Evolutionary conservation across 2,113 vertebrate species (phyloP).

Genomic region (Muscicapa adusta): DNA sequence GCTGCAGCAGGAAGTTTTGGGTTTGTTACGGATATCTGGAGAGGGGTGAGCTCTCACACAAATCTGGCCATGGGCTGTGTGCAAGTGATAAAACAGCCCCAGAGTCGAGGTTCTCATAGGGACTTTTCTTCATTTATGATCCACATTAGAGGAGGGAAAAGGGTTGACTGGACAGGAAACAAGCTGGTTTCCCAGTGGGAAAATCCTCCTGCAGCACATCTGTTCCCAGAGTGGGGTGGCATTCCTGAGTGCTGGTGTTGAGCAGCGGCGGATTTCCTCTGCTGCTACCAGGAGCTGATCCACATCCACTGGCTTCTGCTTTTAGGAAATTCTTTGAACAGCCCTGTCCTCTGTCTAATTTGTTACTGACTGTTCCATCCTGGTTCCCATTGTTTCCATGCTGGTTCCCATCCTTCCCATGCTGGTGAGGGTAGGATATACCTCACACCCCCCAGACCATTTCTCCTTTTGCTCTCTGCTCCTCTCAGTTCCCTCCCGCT

Average conservation of each 20-base stretch:
- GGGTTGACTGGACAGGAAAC: not conserved
- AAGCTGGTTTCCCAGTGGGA: not conserved
- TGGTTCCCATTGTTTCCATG: not conserved
- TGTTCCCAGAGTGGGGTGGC: not conserved
- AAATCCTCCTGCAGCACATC: not conserved
- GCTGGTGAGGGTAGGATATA: not conserved
- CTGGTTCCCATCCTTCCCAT: not conserved
- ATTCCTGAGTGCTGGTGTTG: not conserved
- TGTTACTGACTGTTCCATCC: not conserved
- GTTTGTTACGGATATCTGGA: not conserved
- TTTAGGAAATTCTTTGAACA: not conserved
- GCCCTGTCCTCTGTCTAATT: not conserved
- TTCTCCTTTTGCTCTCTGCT: not conserved
- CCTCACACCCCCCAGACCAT: not conserved
- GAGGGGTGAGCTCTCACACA: not conserved
- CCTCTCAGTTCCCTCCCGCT: not conserved
- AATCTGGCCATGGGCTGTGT: not conserved
- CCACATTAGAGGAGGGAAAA: not conserved
- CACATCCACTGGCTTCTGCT: not conserved
- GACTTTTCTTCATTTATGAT: not conserved
- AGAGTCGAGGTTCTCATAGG: rapidly evolving
- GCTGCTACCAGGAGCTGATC: not conserved
- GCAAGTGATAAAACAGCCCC: not conserved
- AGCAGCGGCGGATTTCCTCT: not conserved
- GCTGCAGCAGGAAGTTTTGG: not conserved